phyloP scores from a whole-genome alignment of 2,113 vertebrate genomes.

The Catharus minimus region DNA sequence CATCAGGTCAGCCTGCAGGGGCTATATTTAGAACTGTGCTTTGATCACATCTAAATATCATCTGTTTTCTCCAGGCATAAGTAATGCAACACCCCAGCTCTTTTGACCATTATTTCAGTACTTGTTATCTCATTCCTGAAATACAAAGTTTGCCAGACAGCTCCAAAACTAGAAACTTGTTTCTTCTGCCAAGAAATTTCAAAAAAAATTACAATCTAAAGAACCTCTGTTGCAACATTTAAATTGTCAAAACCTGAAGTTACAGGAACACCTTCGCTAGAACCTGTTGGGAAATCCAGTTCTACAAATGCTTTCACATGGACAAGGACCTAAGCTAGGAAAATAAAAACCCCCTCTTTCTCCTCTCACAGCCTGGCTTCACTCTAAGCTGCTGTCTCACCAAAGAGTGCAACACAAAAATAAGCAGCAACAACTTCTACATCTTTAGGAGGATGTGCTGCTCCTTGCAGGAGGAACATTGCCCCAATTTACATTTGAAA shows the following conservation, averaged over 20 bases:
- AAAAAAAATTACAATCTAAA: background rate
- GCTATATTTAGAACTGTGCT: background rate
- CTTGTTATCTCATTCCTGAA: background rate
- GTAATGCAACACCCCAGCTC: background rate
- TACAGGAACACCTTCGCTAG: background rate
- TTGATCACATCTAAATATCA: background rate
- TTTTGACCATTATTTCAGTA: background rate
- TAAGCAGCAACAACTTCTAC: background rate
- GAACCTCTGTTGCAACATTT: background rate
- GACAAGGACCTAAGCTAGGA: background rate
- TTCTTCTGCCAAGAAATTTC: background rate
- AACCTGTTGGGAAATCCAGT: background rate
- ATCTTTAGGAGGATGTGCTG: background rate
- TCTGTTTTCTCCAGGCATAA: background rate
- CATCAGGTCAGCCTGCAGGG: background rate
- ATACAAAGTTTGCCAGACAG: background rate
- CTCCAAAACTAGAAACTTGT: background rate
- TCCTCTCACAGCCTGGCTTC: background rate
- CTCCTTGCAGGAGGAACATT: background rate
- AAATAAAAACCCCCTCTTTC: background rate
- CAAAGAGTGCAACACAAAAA: background rate
- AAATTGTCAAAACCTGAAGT: background rate
- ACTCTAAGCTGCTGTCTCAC: background rate
- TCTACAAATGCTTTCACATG: background rate
- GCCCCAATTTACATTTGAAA: background rate